A percentile compares a stretch with the other conserved stretches of the same genome.
These are phyloP conservation scores for Dolomedes plantarius DNA, from an alignment of 2,888 invertebrate genomes.

Conservation along the genomic window DNA sequence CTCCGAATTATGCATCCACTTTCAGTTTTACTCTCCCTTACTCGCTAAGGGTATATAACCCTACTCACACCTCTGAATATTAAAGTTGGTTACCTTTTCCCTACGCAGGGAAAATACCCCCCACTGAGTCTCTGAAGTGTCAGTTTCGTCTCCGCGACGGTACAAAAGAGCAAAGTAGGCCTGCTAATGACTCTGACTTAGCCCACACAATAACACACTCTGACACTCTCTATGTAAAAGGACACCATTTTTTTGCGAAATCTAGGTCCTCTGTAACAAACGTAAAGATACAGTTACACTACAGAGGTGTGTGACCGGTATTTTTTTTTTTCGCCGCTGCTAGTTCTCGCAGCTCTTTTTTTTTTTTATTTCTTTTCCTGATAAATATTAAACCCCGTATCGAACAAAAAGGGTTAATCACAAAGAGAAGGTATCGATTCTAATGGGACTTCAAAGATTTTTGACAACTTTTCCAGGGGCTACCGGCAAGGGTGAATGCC, in stretches of 20 bases:
- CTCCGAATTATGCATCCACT: too few relatives aligned
- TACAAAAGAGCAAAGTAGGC: conserved; percentile 58
- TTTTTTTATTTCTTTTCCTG: conserved; percentile 1
- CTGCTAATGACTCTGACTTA: conserved; percentile 66
- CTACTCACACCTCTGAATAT: neutral
- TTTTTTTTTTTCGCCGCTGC: conserved; percentile 18
- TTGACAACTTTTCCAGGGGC: conserved; percentile 12
- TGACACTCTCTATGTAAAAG: conserved; percentile 38
- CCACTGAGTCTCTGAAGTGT: too few relatives aligned
- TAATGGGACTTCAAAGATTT: conserved; percentile 43
- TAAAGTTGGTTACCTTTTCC: conserved; percentile 8
- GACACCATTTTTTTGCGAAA: conserved; percentile 39
- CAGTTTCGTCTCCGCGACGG: conserved; percentile 13
- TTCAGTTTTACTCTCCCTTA: too few relatives aligned
- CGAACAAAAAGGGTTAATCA: conserved; percentile 70
- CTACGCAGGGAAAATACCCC: conserved; percentile 26
- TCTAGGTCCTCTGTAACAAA: conserved; percentile 58
- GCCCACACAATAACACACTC: conserved; percentile 56
- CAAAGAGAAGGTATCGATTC: conserved; percentile 44
- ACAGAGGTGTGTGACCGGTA: conserved; percentile 62
- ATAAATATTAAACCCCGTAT: conserved; percentile 43
- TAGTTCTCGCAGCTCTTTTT: neutral
- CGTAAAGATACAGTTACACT: conserved; percentile 54
- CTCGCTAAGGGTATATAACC: too few relatives aligned
- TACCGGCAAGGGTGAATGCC: neutral